These are phyloP conservation scores for Zaprionus nigranus DNA, from an alignment of 1,140 invertebrate genomes.

Conservation along the genomic window DNA sequence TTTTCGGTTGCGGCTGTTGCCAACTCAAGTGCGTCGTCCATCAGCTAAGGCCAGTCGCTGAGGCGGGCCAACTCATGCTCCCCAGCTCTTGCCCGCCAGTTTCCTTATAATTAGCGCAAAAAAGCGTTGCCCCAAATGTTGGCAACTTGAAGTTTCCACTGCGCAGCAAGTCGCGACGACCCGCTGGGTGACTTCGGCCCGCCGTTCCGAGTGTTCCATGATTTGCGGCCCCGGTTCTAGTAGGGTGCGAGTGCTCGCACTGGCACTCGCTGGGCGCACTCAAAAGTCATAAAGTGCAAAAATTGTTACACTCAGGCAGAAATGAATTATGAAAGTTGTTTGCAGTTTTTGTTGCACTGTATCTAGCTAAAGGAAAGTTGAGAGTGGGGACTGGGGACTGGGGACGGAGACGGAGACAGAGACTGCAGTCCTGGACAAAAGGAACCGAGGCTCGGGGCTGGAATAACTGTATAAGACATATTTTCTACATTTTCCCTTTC, in stretches of 20 bases:
- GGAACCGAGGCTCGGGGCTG: not conserved
- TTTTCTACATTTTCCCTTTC: conserved; percentile 23
- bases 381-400: conserved; percentile 1
- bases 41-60: conserved; percentile 19
- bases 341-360: conserved; percentile 59
- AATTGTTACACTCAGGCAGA: conserved; percentile 82
- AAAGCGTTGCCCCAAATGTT: conserved; percentile 64
- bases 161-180: conserved; percentile 30
- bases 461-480: conserved; percentile 43
- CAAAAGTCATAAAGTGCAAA: conserved; percentile 81
- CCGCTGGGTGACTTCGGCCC: conserved; percentile 27
- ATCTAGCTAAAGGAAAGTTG: conserved; percentile 8
- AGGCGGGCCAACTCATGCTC: conserved; percentile 2
- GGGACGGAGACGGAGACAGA: not conserved
- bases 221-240: conserved; percentile 62
- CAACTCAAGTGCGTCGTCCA: conserved; percentile 63
- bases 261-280: conserved; percentile 67
- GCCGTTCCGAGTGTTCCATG: conserved; percentile 60
- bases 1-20: conserved; percentile 52
- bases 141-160: conserved; percentile 61
- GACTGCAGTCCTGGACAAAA: conserved; percentile 9
- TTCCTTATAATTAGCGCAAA: conserved; percentile 77
- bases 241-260: not conserved
- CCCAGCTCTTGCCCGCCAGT: conserved; percentile 32
- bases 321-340: conserved; percentile 81